Conservation (phyloP, 2,888 invertebrate species). For the Nebria brevicollis region DNA sequence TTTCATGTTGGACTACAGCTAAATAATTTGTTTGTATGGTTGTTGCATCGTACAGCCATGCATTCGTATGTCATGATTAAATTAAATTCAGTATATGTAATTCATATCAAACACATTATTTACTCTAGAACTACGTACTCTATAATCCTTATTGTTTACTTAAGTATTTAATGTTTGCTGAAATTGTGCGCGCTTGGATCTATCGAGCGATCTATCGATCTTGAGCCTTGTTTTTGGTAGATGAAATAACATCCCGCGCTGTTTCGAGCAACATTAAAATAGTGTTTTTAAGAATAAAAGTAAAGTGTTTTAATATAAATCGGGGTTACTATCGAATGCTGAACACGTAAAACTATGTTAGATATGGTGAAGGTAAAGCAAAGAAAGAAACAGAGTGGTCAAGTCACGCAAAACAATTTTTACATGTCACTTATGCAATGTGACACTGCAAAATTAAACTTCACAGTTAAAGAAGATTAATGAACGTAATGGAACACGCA, state of each 20-base stretch:
- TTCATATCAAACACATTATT: neutral
- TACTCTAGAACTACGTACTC: neutral
- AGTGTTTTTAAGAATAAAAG: too few relatives aligned
- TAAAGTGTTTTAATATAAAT: too few relatives aligned
- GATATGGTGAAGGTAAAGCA: neutral
- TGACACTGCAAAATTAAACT: conserved; percentile 39
- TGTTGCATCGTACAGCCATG: neutral
- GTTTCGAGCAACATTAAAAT: too few relatives aligned
- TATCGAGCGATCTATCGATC: too few relatives aligned
- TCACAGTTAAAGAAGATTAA: conserved; percentile 35
- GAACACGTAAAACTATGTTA: neutral
- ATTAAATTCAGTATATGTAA: conserved; percentile 5
- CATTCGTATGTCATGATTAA: conserved; percentile 11
- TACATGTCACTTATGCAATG: conserved; percentile 34
- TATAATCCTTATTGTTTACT: neutral
- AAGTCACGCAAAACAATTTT: conserved; percentile 39
- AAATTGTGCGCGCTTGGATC: too few relatives aligned
- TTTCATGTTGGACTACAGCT: neutral
- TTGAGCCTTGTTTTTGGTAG: too few relatives aligned
- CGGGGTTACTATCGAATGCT: too few relatives aligned
- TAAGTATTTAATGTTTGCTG: too few relatives aligned
- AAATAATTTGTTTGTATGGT: neutral
- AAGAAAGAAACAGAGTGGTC: neutral
- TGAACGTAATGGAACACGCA: conserved; percentile 11
- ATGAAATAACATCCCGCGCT: too few relatives aligned